phyloP scores from a whole-genome alignment of 2,113 vertebrate species.

The Stomatorhinus ivindoensis region DNA sequence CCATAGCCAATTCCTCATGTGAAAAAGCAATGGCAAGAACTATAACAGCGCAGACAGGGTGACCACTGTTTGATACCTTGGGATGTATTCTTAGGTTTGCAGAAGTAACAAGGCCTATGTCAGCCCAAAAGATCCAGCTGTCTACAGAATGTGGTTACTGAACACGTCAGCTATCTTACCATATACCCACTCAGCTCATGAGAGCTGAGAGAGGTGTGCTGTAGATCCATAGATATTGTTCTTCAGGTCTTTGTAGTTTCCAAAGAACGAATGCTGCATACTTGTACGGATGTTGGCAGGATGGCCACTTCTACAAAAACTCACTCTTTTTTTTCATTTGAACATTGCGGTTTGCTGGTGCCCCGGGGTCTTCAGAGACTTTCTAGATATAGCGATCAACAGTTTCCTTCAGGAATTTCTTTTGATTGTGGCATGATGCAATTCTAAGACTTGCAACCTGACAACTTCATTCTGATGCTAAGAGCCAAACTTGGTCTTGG shows the following conservation, averaged over 20 bases:
- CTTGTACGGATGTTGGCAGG: neutral
- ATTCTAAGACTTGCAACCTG: neutral
- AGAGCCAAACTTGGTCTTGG: neutral
- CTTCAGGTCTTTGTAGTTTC: neutral
- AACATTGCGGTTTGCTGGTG: neutral
- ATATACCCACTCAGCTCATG: neutral
- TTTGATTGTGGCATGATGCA: neutral
- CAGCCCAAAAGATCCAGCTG: neutral
- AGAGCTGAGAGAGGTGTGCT: neutral
- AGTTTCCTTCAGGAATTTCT: neutral
- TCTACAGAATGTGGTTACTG: neutral
- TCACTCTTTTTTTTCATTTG: neutral
- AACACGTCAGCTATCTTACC: neutral
- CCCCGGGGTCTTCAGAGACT: neutral
- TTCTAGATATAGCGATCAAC: neutral
- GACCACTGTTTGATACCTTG: neutral
- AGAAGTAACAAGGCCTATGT: neutral
- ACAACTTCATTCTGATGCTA: neutral
- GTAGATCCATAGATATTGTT: neutral
- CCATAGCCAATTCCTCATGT: neutral
- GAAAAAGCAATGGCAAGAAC: neutral
- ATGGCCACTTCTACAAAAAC: neutral
- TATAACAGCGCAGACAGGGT: neutral
- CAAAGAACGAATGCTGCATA: neutral
- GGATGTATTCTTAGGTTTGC: neutral